Base-by-base conservation (phyloP, 2,113 vertebrate genomes). In the Rynchops niger region DNA sequence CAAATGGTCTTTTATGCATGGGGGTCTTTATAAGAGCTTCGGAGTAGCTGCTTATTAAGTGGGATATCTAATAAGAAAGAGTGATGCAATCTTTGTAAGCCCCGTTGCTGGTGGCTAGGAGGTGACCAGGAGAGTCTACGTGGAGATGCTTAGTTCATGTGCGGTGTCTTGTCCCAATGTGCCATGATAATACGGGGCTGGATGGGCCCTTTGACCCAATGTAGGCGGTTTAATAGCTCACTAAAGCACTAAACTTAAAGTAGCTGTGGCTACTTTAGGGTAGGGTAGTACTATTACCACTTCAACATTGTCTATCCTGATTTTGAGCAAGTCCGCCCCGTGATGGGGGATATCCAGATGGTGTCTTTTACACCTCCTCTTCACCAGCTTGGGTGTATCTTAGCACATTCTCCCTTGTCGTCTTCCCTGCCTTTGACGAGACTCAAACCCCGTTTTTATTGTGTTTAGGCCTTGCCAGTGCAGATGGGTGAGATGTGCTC, bases 301-400 rank as follows among this genome's bases (percentile, higher is more conserved):
- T 83, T 20, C 7, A 34, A 15, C 45, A 0, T 36, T 5, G 40
- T 21, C 91, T 66, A 12, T 61, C 86, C 88, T 65, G 5, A 49
- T 56, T 73, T 19, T n/a, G 19, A 81, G 95, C 78, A 6, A 42
- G 49, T 55, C 87, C 59, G 3, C 66, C 74, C 58, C 6, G 40
- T 6, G 88, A 18, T 80, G 66, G 6, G 7, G 74, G 67, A 6
- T 43, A n/a, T 34, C 86, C 96, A 97, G 95, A 97, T 95, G 96
- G 96, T 66, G 79, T 34, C 94, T 95, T 49, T 87, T 29, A 91
- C 94, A 97, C 94, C 91, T 92, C 94, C 95, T 92, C 95, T 79
- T 86, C 89, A 72, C 74, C 95, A 95, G 84, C 96, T 69, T 84
- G 96, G 91, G 27, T 67, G 7, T 50, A 84, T 58, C 77, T 95